Percentiles rank a stretch among this genome's conserved stretches.
These are phyloP conservation scores for Oceanites oceanicus DNA, from an alignment of 2,113 vertebrate genomes.

Conservation along the genomic window DNA sequence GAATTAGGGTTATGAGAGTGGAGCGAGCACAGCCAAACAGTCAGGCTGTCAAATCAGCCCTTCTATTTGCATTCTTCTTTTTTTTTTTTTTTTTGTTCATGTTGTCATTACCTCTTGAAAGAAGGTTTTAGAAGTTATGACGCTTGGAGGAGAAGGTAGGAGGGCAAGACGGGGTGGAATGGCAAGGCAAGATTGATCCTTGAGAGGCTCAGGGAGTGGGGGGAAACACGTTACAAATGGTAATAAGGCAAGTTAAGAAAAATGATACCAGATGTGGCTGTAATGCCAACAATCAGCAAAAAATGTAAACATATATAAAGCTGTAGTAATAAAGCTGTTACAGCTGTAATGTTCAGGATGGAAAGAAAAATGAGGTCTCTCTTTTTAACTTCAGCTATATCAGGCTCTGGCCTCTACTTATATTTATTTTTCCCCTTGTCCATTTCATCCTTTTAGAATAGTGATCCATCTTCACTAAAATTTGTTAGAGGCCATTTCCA, in stretches of 20 bases:
- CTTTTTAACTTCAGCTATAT: slow-evolving; percentile 43
- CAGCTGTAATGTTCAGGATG: slow-evolving; percentile 55
- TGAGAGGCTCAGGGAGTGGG: slow-evolving; percentile 50
- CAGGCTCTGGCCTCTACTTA: slow-evolving; percentile 26
- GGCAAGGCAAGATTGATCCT: slow-evolving; percentile 53
- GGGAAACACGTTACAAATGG: slow-evolving; percentile 56
- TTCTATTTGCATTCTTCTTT: not conserved
- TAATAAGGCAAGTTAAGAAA: slow-evolving; percentile 66
- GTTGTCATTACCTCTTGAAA: slow-evolving; percentile 25
- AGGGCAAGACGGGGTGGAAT: not conserved
- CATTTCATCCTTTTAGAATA: slow-evolving; percentile 55
- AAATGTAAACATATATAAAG: slow-evolving; percentile 65
- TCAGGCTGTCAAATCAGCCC: not conserved
- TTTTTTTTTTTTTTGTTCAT: not conserved
- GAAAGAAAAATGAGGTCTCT: slow-evolving; percentile 45
- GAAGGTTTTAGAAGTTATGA: not conserved
- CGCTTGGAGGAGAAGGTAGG: not conserved
- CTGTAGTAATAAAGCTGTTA: slow-evolving; percentile 61
- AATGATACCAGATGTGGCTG: slow-evolving; percentile 72
- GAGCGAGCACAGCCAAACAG: not conserved
- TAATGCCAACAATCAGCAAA: slow-evolving; percentile 65
- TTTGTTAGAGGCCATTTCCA: slow-evolving; percentile 52
- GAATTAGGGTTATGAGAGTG: not conserved
- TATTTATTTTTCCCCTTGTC: slow-evolving; percentile 55
- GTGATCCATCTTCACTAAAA: slow-evolving; percentile 64